Conservation (phyloP, 1,140 invertebrate species). For the Drosophila lowei region DNA sequence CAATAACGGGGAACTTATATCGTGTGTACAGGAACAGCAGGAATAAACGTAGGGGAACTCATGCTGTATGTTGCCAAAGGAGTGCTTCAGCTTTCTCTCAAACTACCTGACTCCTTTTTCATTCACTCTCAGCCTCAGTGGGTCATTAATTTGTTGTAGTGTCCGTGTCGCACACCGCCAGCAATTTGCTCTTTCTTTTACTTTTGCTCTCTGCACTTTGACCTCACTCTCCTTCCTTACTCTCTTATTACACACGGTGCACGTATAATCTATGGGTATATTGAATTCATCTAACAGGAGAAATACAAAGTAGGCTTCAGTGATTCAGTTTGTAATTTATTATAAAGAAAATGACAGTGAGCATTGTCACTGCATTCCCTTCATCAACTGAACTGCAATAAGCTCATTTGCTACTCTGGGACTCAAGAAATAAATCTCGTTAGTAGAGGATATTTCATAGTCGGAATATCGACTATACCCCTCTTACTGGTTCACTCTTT, state of each 20-base stretch:
- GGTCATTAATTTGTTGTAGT: slow-evolving; percentile 28
- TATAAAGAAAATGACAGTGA: no score
- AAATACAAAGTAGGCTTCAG: background rate
- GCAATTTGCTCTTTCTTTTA: slow-evolving; percentile 22
- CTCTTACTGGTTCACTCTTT: slow-evolving; percentile 3
- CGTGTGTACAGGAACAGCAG: background rate
- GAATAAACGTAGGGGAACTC: background rate
- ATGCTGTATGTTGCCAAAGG: background rate
- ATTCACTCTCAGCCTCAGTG: background rate
- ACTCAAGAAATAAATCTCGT: no score
- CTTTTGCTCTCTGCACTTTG: slow-evolving; percentile 4
- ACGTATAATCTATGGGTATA: background rate
- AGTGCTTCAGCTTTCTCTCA: slow-evolving; percentile 8
- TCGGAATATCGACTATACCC: no score
- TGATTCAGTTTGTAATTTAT: no score
- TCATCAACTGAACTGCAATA: no score
- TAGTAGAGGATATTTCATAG: no score
- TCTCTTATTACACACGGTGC: background rate
- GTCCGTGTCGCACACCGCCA: slow-evolving; percentile 1
- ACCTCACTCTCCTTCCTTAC: background rate
- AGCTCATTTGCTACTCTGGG: no score
- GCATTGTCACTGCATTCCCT: no score
- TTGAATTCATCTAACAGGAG: no score
- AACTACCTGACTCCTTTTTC: background rate
- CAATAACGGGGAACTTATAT: slow-evolving; percentile 1